phyloP scores from a whole-genome alignment of 2,113 vertebrate species.

The Sturnira hondurensis region DNA sequence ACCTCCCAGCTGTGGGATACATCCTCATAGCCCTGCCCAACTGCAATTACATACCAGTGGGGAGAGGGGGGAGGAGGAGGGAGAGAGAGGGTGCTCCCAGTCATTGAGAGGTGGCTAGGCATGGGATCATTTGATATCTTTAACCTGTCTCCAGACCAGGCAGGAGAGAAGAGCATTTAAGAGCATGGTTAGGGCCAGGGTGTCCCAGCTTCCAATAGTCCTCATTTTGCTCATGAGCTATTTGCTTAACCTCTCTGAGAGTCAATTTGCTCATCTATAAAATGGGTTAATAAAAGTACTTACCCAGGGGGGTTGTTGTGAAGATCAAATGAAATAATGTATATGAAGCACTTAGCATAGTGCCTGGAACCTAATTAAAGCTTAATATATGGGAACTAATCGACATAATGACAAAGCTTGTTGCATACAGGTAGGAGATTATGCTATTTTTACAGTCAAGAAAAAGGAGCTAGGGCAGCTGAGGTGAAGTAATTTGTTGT shows the following conservation, averaged over 20 bases:
- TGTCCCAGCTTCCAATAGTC: background rate
- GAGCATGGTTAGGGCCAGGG: background rate
- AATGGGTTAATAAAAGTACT: background rate
- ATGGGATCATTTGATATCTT: background rate
- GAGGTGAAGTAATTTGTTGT: background rate
- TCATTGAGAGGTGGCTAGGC: background rate
- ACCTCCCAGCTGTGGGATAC: background rate
- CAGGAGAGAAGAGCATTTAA: background rate
- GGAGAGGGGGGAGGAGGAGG: background rate
- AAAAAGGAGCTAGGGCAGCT: background rate
- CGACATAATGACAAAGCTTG: background rate
- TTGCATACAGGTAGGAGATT: background rate
- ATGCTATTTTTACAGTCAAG: background rate
- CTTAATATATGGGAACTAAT: background rate
- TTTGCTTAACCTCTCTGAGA: background rate
- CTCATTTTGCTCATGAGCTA: background rate
- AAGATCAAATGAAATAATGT: background rate
- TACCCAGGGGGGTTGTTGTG: background rate
- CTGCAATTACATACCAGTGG: background rate
- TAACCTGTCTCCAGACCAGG: background rate
- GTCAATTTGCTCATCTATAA: conserved; percentile 9
- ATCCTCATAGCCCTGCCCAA: background rate
- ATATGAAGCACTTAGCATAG: background rate
- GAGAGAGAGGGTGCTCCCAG: background rate
- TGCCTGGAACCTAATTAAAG: background rate